These are phyloP conservation scores for Montipora foliosa DNA, from an alignment of 64 coral and sea anemone species.

Conservation along the genomic window DNA sequence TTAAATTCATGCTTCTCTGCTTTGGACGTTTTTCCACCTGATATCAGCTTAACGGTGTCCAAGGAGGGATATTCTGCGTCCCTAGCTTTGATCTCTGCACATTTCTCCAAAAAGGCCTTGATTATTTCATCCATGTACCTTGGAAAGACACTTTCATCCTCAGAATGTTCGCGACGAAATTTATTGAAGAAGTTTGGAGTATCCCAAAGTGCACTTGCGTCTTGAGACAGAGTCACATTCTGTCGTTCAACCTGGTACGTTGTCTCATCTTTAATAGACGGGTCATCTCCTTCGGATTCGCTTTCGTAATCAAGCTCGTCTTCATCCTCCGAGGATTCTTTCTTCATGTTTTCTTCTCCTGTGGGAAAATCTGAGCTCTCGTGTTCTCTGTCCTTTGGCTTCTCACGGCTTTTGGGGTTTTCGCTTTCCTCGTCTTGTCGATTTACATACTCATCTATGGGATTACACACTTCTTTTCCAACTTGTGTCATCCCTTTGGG, in stretches of 20 bases:
- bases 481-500: not conserved
- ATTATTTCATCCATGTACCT: conserved; percentile 73
- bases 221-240: not conserved
- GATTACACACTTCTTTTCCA: not conserved
- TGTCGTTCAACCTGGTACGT: not conserved
- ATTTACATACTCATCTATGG: too few species aligned
- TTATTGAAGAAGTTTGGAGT: not conserved
- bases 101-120: conserved; percentile 63
- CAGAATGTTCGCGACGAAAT: conserved; percentile 17
- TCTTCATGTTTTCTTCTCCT: not conserved
- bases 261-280: not conserved
- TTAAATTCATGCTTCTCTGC: not conserved
- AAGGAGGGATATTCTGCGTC: conserved; percentile 56
- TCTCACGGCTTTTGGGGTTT: not conserved
- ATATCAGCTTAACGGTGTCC: not conserved
- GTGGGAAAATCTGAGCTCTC: not conserved
- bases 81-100: conserved; percentile 40
- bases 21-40: not conserved
- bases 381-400: not conserved
- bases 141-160: conserved; percentile 67
- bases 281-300: not conserved
- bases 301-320: not conserved
- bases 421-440: not conserved
- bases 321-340: not conserved
- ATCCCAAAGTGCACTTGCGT: not conserved